Evolutionary conservation across 92 coral and sea anemone species (phyloP).

Genomic region (Siderastrea siderea): DNA sequence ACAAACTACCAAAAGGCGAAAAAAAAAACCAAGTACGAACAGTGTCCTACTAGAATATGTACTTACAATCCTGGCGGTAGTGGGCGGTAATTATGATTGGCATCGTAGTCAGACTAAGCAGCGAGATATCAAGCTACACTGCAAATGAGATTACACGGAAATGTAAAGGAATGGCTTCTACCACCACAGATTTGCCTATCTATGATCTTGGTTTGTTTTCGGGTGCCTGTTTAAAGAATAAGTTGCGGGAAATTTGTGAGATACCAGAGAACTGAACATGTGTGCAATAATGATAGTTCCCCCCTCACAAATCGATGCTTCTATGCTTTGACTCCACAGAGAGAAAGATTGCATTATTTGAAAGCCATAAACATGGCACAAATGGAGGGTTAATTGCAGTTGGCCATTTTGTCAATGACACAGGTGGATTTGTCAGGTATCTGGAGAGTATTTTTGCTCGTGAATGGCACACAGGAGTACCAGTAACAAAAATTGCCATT

Average conservation of each 20-base stretch:
- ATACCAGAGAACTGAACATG: neutral
- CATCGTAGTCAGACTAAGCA: neutral
- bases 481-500: neutral
- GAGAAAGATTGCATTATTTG: neutral
- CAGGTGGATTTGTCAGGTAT: neutral
- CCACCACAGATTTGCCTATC: neutral
- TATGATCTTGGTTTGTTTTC: neutral
- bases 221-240: neutral
- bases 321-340: neutral
- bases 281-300: neutral
- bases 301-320: neutral
- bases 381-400: neutral
- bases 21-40: slow-evolving; percentile 1
- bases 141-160: neutral
- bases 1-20: too few relatives aligned
- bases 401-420: neutral
- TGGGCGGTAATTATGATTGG: too few relatives aligned
- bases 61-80: too few relatives aligned
- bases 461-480: neutral
- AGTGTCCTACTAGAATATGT: slow-evolving; percentile 16
- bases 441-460: neutral
- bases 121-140: neutral
- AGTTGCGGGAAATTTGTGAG: neutral
- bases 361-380: neutral
- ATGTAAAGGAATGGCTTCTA: neutral